Base-by-base conservation (phyloP, 1,140 invertebrate genomes). In the Papilio aristodemus region DNA sequence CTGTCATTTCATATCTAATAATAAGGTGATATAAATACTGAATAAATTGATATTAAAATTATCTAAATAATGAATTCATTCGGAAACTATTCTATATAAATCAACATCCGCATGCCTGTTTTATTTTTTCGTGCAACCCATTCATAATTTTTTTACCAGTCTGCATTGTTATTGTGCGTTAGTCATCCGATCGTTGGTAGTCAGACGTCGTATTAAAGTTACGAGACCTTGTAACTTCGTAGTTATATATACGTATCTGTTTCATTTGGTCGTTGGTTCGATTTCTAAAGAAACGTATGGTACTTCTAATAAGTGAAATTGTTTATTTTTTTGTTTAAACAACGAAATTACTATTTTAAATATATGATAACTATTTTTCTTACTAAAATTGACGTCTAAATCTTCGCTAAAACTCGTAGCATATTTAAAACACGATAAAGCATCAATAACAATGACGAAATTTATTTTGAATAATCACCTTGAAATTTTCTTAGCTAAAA, bases 81-180 rank as follows among this genome's bases (percentile, higher is more conserved):
- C 19, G 4, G 8, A 50, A 25, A 50, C 17, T 10, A 54, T 25
- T 54, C 46, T 9, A 46, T 25, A 22, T 22, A 13, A 54, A 46
- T 13, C 38, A 54, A 54, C 46, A 54, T 54, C 46, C 17, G 43
- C 14, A 19, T 50, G 46, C 17, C 3, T 2, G 46, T 11, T 50
- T n/a, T n/a, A n/a, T n/a, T n/a, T n/a, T 50, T 22, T 50, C 17
- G 10, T 19, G 46, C 46, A 54, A 22, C 11, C 19, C 19, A 25
- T 22, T 50, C 19, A 22, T 54, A 22, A 54, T 54, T 54, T 22
- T 54, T 54, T 54, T 50, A 50, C 17, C 43, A 50, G 14, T 6
- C 17, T 50, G 14, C 17, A 50, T 50, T 54, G 46, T 54, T 50
- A 50, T 43, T 17, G n/a, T 22, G 19, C 10, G 8, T 50, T 54